These are phyloP conservation scores for Girardia tigrina DNA, from an alignment of 2,888 invertebrate species.

Conservation along the genomic window DNA sequence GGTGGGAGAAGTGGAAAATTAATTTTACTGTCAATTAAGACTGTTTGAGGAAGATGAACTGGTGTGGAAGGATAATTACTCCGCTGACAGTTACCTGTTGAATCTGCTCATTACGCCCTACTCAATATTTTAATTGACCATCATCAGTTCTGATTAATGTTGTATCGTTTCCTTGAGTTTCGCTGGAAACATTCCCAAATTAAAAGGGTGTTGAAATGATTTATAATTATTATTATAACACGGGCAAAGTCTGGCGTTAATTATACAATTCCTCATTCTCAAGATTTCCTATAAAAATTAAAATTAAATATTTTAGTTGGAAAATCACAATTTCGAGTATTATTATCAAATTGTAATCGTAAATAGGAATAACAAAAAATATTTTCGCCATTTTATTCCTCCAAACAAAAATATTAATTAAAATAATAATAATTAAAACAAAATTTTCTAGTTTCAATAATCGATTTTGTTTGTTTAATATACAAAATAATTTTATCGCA, in stretches of 20 bases:
- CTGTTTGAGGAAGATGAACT: background rate
- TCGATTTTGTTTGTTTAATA: too few species aligned
- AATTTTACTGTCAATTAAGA: constrained; percentile 20
- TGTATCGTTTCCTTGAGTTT: background rate
- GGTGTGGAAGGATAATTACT: background rate
- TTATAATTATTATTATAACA: background rate
- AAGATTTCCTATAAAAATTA: background rate
- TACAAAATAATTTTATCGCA: too few species aligned
- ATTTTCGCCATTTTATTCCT: too few species aligned
- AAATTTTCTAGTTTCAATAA: too few species aligned
- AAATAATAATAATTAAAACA: too few species aligned
- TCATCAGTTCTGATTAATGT: background rate
- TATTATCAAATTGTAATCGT: too few species aligned
- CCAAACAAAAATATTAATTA: too few species aligned
- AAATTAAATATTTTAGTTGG: background rate
- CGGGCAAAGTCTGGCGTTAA: background rate
- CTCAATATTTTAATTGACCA: constrained; percentile 4
- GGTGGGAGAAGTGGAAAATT: constrained; percentile 15
- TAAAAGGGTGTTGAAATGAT: background rate
- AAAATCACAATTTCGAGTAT: too few species aligned
- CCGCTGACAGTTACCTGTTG: constrained; percentile 10
- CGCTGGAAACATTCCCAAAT: background rate
- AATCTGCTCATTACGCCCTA: background rate
- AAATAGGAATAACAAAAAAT: too few species aligned
- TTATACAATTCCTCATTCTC: background rate